Evolutionary conservation across 2,797 vertebrate genomes (phyloP), one percentile per base, ranked within the genome.

Genomic region (Sebastes aleutianus): DNA sequence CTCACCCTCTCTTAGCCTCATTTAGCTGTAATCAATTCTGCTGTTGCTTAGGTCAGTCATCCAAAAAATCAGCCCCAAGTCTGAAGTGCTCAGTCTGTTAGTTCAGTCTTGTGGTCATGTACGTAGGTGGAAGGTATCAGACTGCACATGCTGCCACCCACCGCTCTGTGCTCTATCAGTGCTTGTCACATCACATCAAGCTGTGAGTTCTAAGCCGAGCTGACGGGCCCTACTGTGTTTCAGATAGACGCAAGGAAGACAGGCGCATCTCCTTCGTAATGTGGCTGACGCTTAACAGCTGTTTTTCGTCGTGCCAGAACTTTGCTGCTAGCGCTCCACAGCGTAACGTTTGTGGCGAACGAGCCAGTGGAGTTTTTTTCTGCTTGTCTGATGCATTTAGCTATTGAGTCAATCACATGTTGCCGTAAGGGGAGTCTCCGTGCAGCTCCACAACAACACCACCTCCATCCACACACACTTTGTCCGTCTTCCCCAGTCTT

Each of bases 301-400:
- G 83, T 77, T 91, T 91, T 39, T 79, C 1, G 2, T 79, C 0
- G 2, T 85, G 84, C 67, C 84, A 80, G 73, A 79, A 77, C 53
- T 66, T 79, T 87, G 78, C 73, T 9, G 22, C 70, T 61, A 26
- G 75, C 13, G 3, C 59, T 76, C 12, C 29, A 14, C 57, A 16
- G 39, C 18, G 1, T 11, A 1, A 11, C 7, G 8, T 3, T 63
- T 72, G 64, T 70, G 22, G 22, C 6, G 4, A 68, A 79, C 74
- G 58, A 76, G 80, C 79, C 76, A 1, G 20, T 13, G 86, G 81
- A 43, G 57, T 43, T 47, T 70, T 90, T 91, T 87, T 89, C 80
- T 85, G 86, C 87, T 72, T 89, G 87, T 91, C 90, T 77, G 82
- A 79, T 84, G 73, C 31, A 22, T 83, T 93, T 91, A 87, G 77